phyloP scores from a whole-genome alignment of 2,113 vertebrate genomes.

The Corvus cornix region DNA sequence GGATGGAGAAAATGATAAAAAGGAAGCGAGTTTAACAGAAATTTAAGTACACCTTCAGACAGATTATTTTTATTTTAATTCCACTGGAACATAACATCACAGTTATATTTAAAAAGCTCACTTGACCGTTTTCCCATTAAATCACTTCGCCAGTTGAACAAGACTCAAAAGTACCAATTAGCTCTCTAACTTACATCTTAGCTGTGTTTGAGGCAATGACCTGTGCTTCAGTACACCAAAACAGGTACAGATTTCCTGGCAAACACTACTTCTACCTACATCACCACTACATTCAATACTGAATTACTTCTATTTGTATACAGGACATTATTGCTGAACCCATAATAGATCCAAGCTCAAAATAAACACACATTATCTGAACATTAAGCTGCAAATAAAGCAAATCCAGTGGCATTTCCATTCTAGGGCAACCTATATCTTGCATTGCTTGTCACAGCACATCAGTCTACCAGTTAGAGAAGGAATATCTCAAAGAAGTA shows the following conservation, averaged over 20 bases:
- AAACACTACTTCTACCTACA: neutral
- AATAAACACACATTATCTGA: neutral
- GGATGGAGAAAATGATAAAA: neutral
- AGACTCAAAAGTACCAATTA: neutral
- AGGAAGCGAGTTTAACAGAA: neutral
- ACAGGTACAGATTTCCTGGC: neutral
- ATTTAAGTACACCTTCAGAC: neutral
- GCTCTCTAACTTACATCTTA: neutral
- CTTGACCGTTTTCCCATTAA: constrained; percentile 27
- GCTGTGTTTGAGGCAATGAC: neutral
- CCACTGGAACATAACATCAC: neutral
- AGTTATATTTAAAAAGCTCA: neutral
- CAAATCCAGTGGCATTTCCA: neutral
- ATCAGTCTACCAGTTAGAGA: neutral
- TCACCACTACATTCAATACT: neutral
- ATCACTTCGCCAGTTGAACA: neutral
- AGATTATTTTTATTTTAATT: neutral
- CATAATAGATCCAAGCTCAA: neutral
- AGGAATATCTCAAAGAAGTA: neutral
- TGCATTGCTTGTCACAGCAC: neutral
- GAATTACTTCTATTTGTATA: neutral
- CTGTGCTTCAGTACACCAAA: neutral
- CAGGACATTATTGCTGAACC: neutral
- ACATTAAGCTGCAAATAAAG: neutral
- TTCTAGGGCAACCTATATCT: neutral